Evolutionary conservation across 2,113 vertebrate species (phyloP), one percentile per base, ranked within the genome.

Genomic region (Colistium nudipinnis): DNA sequence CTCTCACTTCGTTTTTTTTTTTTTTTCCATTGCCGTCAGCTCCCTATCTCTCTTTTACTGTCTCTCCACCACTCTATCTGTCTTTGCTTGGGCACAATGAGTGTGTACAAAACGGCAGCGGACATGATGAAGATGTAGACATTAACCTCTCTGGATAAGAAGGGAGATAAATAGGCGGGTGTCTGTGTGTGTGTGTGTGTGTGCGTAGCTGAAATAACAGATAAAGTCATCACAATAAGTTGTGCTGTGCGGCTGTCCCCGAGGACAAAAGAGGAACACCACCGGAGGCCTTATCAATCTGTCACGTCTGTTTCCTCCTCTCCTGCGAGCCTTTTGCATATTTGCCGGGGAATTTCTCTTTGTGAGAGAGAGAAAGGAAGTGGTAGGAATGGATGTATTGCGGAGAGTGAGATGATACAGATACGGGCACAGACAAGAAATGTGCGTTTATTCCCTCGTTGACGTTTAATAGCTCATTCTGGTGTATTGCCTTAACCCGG

Each of bases 111-210:
- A 70, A 51, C 24, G n/a, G 54, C 38, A 25, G 45, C 48, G 39
- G 75, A 67, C 74, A 74, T 72, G 69, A 81, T 83, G 62, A 64
- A 84, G 75, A 81, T 68, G 61, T 62, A 63, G 51, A 60, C 69
- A 70, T 83, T 79, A 83, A 68, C 60, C 61, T 77, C 61, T 45
- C 63, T 47, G 28, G 71, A 77, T 77, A 76, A 75, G 44, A 65
- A 61, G 43, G 20, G 44, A 73, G 77, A 78, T 79, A 73, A 82
- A 81, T 76, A 70, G 48, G 17, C 33, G 9, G 49, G 38, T 16
- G 20, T 63, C 44, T 77, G 43, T 69, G 36, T 74, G 38, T 80
- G 30, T 30, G 30, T 31, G 30, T 31, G 30, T 69, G 43, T 45
- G 43, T 19, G 41, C 11, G 44, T 10, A 11, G 31, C 27, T 76